Evolutionary conservation across 2,797 vertebrate genomes (phyloP).

Genomic region (Taenioides sp.): DNA sequence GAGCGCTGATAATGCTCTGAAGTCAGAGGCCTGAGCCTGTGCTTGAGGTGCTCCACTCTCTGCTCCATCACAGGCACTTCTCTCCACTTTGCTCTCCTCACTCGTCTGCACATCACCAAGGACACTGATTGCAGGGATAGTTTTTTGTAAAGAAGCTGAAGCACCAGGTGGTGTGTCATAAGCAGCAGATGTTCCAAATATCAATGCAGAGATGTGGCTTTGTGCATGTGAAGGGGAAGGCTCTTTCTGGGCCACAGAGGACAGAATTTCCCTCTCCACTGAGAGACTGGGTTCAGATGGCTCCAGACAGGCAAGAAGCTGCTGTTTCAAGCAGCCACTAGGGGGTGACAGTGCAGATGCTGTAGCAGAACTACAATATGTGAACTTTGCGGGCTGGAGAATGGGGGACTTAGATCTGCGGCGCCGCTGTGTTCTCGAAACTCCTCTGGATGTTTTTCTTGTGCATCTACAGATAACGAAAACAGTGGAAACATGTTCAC

Average conservation of each 20-base stretch:
- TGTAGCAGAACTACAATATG: conserved; percentile 81
- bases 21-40: conserved; percentile 83
- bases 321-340: conserved; percentile 80
- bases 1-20: conserved; percentile 83
- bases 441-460: conserved; percentile 87
- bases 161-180: conserved; percentile 48
- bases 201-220: conserved; percentile 53
- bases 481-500: background rate
- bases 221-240: conserved; percentile 49
- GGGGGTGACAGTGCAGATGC: conserved; percentile 58
- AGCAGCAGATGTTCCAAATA: conserved; percentile 56
- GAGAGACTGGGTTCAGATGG: conserved; percentile 41
- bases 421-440: conserved; percentile 85
- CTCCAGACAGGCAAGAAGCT: conserved; percentile 71
- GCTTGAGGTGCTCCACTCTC: conserved; percentile 13
- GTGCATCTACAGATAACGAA: conserved; percentile 72
- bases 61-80: conserved; percentile 41
- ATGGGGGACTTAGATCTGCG: conserved; percentile 95
- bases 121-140: conserved; percentile 20
- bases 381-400: conserved; percentile 93
- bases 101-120: conserved; percentile 38
- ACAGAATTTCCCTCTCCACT: background rate
- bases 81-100: conserved; percentile 54
- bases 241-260: conserved; percentile 68
- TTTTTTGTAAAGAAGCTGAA: conserved; percentile 41